A percentile compares a stretch with the other conserved stretches of the same genome.
These are phyloP conservation scores for Euzophera pinguis DNA, from an alignment of 2,888 invertebrate species.

Conservation along the genomic window DNA sequence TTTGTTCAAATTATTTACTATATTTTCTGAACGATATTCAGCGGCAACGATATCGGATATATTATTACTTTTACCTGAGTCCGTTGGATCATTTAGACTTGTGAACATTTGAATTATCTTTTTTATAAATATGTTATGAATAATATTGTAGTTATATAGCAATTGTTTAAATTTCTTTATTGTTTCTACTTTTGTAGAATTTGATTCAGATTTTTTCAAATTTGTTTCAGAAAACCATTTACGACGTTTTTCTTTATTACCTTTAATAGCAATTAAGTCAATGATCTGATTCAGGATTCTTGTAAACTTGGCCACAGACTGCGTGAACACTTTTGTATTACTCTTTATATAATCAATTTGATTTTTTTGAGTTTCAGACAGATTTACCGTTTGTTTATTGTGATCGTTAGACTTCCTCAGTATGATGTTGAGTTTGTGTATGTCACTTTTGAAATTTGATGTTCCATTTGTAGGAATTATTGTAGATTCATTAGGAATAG, in stretches of 20 bases:
- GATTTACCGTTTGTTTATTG: constrained; percentile 18
- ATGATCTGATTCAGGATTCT: constrained; percentile 49
- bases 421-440: constrained; percentile 43
- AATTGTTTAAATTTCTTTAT: constrained; percentile 41
- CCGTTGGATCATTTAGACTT: constrained; percentile 18
- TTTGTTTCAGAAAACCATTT: constrained; percentile 12
- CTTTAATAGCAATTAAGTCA: constrained; percentile 33
- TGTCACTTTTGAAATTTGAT: constrained; percentile 27
- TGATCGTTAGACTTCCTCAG: constrained; percentile 33
- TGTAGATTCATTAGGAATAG: constrained; percentile 24
- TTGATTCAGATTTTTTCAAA: constrained; percentile 2
- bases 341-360: constrained; percentile 52
- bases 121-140: constrained; percentile 54
- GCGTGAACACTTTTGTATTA: constrained; percentile 46
- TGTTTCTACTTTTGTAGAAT: constrained; percentile 22
- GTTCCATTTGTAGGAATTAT: constrained; percentile 11
- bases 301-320: constrained; percentile 51
- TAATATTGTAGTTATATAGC: constrained; percentile 44
- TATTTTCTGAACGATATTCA: constrained; percentile 47
- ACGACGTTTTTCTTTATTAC: constrained; percentile 14
- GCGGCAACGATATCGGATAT: constrained; percentile 20
- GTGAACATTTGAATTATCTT: constrained; percentile 45
- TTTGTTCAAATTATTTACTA: constrained; percentile 53
- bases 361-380: constrained; percentile 36
- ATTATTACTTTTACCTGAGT: constrained; percentile 17